A percentile compares a stretch with the other conserved stretches of the same genome.
These are phyloP conservation scores for Hoplostethus mediterraneus DNA, from an alignment of 2,797 vertebrate genomes.

Conservation along the genomic window DNA sequence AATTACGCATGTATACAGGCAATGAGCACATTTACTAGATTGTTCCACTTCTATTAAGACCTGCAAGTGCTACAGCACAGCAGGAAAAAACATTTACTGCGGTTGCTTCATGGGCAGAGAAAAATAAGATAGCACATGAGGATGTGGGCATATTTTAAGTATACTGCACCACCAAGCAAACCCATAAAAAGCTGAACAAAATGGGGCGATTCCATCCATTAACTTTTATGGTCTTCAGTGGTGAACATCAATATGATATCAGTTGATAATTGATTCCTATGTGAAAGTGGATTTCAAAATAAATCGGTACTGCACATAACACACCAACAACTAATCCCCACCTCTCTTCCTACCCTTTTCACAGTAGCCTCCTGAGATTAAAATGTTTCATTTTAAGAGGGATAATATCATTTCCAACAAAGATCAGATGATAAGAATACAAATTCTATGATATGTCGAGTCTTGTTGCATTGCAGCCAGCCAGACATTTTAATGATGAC, in stretches of 20 bases:
- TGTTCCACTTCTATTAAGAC: too few species aligned
- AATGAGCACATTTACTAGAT: background rate
- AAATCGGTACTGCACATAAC: too few species aligned
- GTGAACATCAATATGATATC: background rate
- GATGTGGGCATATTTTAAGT: background rate
- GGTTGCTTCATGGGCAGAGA: conserved; percentile 1
- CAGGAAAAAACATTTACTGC: background rate
- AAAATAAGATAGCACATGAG: conserved; percentile 3
- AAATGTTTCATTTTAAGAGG: too few species aligned
- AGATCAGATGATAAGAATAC: too few species aligned
- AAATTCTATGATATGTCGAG: too few species aligned
- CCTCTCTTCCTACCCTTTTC: too few species aligned
- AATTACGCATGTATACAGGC: background rate
- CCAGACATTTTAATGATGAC: background rate
- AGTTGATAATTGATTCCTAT: background rate
- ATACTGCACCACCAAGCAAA: conserved; percentile 2
- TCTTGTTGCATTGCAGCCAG: too few species aligned
- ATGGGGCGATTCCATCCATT: background rate
- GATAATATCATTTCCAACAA: too few species aligned
- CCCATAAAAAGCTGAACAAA: background rate
- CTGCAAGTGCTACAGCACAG: background rate
- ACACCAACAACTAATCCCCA: too few species aligned
- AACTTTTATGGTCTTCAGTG: background rate
- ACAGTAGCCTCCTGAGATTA: too few species aligned
- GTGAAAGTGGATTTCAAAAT: too few species aligned